A percentile compares a stretch with the other conserved stretches of the same genome.
phyloP scores from a whole-genome alignment of 2,113 vertebrate species.

The Rhynchopsitta pachyrhyncha region DNA sequence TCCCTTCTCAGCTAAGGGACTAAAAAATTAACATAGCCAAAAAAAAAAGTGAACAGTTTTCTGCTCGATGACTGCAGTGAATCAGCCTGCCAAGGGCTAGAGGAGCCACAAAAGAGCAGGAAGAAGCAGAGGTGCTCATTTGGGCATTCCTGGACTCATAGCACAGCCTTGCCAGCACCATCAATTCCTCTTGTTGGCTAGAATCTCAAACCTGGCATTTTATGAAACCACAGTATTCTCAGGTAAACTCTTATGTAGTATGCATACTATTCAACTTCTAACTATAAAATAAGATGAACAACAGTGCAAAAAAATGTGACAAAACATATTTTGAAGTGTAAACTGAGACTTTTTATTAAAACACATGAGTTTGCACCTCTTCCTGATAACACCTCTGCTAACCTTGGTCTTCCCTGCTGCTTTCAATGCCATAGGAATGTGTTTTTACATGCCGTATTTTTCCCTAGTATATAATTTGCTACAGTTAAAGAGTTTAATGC shows the following conservation, averaged over 20 bases:
- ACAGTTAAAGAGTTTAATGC: background rate
- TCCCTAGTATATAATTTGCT: background rate
- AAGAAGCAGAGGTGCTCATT: background rate
- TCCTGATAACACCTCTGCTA: background rate
- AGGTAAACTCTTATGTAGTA: background rate
- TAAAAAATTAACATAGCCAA: background rate
- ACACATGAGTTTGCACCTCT: background rate
- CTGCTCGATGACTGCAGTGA: background rate
- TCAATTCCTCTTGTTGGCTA: background rate
- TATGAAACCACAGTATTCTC: background rate
- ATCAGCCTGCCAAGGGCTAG: background rate
- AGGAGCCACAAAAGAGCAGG: background rate
- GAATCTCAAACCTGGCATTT: background rate
- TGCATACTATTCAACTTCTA: background rate
- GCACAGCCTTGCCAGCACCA: background rate
- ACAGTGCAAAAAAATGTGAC: background rate
- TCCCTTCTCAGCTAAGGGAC: background rate
- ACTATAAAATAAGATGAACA: background rate
- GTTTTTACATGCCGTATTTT: background rate
- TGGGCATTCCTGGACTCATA: background rate
- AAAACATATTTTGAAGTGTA: background rate
- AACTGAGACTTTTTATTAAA: background rate
- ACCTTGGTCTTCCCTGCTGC: background rate
- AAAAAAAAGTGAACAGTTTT: background rate
- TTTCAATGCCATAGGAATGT: background rate